Base-by-base conservation (phyloP, 1,140 invertebrate species). In the Leptinotarsa undecemlineata region DNA sequence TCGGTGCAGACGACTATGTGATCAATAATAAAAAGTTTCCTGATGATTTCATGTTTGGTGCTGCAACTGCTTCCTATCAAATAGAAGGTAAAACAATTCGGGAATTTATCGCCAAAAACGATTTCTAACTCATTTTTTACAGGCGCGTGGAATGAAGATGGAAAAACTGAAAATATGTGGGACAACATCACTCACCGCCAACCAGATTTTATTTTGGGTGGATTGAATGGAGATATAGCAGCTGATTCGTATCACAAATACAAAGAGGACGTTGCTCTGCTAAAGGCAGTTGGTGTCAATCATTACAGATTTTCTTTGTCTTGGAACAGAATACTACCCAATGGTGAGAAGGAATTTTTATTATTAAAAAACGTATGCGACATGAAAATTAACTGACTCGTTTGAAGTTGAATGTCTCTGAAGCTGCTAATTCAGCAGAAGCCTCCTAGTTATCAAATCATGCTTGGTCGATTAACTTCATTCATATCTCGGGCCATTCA, bases 271-370 rank as follows among this genome's bases (percentile, higher is more conserved):
- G 84, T 90, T 3, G 78, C 83, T 42, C 82, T 87, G 63, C 76
- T 89, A 0, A 85, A 88, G 74, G 78, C 82, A 19, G 75, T 88
- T 21, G 86, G 86, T 4, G 87, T 89, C 3, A 76, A 85, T 64
- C 85, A 84, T 66, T 88, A 88, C 70, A 83, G 90, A 33, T 87
- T 91, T 79, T 92, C 90, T 0, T 84, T 92, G 73, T 88, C 89
- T 17, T 91, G 90, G 90, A 74, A 88, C 4, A 78, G 89, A 21
- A 66, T 82, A 19, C 72, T 82, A 21, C 81, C 81, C 13, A 71
- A 21, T 21, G 80, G 80, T 13, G 71, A 23, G 20, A n/a, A 4
- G 57, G 57, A 61, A 4, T 5, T 1, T 61, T 20, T 15, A 11
- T 61, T n/a, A 61, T 61, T 33, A 6, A 8, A 33, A 33, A 33